A percentile compares a stretch with the other conserved stretches of the same genome.
Conservation (phyloP, 2,797 vertebrate genomes). For the Enteromius argenteus region DNA sequence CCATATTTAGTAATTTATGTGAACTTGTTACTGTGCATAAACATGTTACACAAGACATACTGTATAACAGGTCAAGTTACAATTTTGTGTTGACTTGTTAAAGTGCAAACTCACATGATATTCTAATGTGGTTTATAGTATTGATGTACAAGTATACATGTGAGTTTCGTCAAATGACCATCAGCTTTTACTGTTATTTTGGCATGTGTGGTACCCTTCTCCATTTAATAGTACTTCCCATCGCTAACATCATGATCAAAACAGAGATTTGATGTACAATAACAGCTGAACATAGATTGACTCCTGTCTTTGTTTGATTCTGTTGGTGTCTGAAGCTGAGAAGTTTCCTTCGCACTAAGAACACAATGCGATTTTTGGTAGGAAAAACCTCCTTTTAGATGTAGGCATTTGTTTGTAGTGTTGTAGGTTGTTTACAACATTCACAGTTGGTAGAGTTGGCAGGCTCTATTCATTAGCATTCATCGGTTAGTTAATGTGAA, state of each 20-base stretch:
- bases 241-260: slow-evolving; percentile 35
- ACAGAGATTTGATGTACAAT: slow-evolving; percentile 38
- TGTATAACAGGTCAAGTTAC: background rate
- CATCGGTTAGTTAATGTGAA: slow-evolving; percentile 37
- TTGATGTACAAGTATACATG: slow-evolving; percentile 27
- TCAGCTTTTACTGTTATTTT: slow-evolving; percentile 39
- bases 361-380: slow-evolving; percentile 64
- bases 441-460: slow-evolving; percentile 37
- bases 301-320: slow-evolving; percentile 65
- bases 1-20: background rate
- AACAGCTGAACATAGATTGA: slow-evolving; percentile 53
- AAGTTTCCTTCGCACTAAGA: slow-evolving; percentile 62
- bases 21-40: background rate
- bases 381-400: slow-evolving; percentile 54
- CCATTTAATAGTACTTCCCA: slow-evolving; percentile 22
- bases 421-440: slow-evolving; percentile 39
- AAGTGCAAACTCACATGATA: slow-evolving; percentile 43
- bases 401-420: slow-evolving; percentile 30
- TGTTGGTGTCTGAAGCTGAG: slow-evolving; percentile 63
- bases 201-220: slow-evolving; percentile 33
- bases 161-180: slow-evolving; percentile 26
- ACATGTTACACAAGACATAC: background rate
- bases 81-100: background rate
- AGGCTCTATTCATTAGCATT: slow-evolving; percentile 33
- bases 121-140: background rate